Percentiles rank a stretch among this genome's conserved stretches.
Conservation (phyloP, 2,888 invertebrate genomes). For the Uloborus plumipes region DNA sequence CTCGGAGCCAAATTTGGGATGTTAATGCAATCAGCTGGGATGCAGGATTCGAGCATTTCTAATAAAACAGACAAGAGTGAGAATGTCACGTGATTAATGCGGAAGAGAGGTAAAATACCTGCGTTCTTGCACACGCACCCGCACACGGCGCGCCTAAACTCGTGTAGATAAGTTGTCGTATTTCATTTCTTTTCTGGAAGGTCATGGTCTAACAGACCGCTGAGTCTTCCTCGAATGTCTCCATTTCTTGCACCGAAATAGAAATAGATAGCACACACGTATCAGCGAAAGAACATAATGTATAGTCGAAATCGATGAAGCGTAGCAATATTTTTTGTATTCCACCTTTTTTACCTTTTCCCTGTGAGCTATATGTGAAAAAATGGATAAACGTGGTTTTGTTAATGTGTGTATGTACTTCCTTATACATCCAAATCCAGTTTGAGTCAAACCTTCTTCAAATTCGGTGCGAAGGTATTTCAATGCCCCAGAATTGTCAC, state of each 20-base stretch:
- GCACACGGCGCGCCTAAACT: constrained; percentile 16
- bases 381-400: too few species aligned
- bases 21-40: constrained; percentile 57
- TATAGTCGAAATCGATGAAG: not conserved
- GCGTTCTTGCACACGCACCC: constrained; percentile 11
- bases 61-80: constrained; percentile 12
- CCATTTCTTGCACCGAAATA: constrained; percentile 9
- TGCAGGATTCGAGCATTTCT: constrained; percentile 32
- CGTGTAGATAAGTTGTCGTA: too few species aligned
- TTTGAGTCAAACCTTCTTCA: too few species aligned
- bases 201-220: constrained; percentile 42
- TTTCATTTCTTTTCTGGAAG: constrained; percentile 12
- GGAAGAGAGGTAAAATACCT: constrained; percentile 54
- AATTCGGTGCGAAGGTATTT: too few species aligned
- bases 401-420: too few species aligned
- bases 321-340: too few species aligned
- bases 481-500: too few species aligned
- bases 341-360: too few species aligned
- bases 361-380: too few species aligned
- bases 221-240: constrained; percentile 20
- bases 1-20: constrained; percentile 37
- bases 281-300: not conserved
- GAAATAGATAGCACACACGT: not conserved
- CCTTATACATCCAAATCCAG: too few species aligned
- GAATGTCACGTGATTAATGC: constrained; percentile 56